A percentile compares a stretch with the other conserved stretches of the same genome.
Evolutionary conservation across 2,113 vertebrate genomes (phyloP).

Genomic region (human (Homo sapiens)): DNA sequence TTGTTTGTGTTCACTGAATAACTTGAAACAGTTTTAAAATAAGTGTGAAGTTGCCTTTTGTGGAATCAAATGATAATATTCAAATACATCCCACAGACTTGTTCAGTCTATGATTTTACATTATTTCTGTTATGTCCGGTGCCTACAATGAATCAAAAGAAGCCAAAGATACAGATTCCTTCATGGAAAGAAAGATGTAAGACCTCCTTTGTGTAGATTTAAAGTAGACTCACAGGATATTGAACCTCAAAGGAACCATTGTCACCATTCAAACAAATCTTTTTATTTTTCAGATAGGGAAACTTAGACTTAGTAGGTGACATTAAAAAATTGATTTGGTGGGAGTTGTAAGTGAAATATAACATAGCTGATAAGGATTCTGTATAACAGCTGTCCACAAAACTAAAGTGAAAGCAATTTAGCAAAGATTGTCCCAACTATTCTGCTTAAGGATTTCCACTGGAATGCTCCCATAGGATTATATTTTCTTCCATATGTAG

Average conservation of each 20-base stretch:
- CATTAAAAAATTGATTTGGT: neutral
- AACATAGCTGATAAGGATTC: neutral
- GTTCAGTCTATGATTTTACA: neutral
- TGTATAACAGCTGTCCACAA: neutral
- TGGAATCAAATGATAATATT: neutral
- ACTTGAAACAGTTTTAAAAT: neutral
- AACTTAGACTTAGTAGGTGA: neutral
- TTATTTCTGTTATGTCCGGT: neutral
- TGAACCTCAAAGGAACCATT: neutral
- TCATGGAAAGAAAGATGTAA: neutral
- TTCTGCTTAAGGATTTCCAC: neutral
- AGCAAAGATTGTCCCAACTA: neutral
- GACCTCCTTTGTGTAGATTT: neutral
- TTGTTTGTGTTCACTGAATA: neutral
- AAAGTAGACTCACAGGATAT: neutral
- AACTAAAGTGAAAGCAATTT: neutral
- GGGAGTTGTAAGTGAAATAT: neutral
- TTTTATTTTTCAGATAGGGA: neutral
- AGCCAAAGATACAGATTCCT: neutral
- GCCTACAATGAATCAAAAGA: neutral
- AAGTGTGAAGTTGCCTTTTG: neutral
- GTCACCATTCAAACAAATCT: neutral
- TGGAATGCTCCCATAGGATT: neutral
- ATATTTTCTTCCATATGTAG: neutral
- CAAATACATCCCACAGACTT: neutral